Percentiles rank a stretch among this genome's conserved stretches.
These are phyloP conservation scores for Podarcis cretensis DNA, from an alignment of 2,113 vertebrate species.

Conservation along the genomic window DNA sequence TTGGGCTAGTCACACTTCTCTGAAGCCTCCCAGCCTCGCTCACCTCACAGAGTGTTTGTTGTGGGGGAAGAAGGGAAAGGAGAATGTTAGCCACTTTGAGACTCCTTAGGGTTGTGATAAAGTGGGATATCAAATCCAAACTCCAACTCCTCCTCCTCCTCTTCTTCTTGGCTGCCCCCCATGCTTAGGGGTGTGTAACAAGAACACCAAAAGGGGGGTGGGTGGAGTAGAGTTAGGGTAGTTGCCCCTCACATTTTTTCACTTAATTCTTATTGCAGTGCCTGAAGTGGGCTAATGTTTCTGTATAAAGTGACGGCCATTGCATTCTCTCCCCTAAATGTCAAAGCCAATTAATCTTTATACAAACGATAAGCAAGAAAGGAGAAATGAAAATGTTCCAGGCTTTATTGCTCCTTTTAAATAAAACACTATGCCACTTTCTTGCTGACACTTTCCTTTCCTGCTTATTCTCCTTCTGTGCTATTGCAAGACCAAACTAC, in stretches of 20 bases:
- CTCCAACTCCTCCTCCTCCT: no score
- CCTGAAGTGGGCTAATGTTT: conserved; percentile 28
- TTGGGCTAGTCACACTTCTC: no score
- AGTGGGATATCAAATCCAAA: no score
- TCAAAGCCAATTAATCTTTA: conserved; percentile 66
- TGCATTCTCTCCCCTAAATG: conserved; percentile 37
- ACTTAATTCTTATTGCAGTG: not conserved
- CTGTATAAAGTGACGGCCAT: conserved; percentile 21
- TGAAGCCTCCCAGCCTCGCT: no score
- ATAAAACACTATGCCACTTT: conserved; percentile 56
- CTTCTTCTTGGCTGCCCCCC: no score
- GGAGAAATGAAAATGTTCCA: conserved; percentile 64
- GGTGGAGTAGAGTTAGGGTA: not conserved
- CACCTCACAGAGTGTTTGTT: no score
- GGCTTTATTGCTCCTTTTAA: conserved; percentile 62
- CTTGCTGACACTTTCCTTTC: conserved; percentile 33
- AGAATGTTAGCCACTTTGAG: no score
- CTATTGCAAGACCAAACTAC: conserved; percentile 49
- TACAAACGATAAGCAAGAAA: conserved; percentile 61
- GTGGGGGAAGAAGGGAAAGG: no score
- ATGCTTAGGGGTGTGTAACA: not conserved
- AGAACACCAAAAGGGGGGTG: not conserved
- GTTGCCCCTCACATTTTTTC: not conserved
- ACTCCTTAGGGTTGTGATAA: no score
- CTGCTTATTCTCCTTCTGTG: not conserved